A percentile compares a stretch with the other conserved stretches of the same genome.
phyloP scores from a whole-genome alignment of 2,888 invertebrate genomes.

The Melitaea athalia region DNA sequence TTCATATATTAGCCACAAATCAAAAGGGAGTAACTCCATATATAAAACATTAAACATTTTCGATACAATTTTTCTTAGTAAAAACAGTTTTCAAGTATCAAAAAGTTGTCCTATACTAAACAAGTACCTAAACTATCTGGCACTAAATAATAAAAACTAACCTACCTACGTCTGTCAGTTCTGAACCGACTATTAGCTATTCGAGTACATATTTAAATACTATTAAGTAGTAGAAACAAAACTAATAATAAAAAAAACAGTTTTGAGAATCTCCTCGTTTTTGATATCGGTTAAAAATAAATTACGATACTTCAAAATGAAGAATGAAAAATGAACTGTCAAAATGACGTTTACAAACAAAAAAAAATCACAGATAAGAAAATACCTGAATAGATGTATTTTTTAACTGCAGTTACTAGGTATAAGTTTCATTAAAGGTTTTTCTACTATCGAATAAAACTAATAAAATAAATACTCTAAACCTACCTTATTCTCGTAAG shows the following conservation, averaged over 20 bases:
- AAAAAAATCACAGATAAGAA: too few relatives aligned
- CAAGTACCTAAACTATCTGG: slow-evolving; percentile 40
- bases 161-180: slow-evolving; percentile 43
- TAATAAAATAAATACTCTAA: slow-evolving; percentile 24
- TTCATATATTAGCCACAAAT: too few relatives aligned
- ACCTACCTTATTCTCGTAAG: slow-evolving; percentile 22
- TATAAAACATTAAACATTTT: neutral
- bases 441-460: neutral
- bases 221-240: slow-evolving; percentile 11
- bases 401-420: neutral
- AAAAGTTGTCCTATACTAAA: slow-evolving; percentile 26
- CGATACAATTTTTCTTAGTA: neutral
- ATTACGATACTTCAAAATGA: slow-evolving; percentile 3
- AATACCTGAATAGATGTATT: neutral
- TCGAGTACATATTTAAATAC: slow-evolving; percentile 26
- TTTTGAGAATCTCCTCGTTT: too few relatives aligned
- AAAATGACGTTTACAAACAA: too few relatives aligned
- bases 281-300: slow-evolving; percentile 1
- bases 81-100: slow-evolving; percentile 3
- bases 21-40: too few relatives aligned
- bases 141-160: slow-evolving; percentile 44
- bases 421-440: neutral
- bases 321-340: neutral
- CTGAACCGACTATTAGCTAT: slow-evolving; percentile 41
- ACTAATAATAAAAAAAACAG: too few relatives aligned